phyloP scores from a whole-genome alignment of 2,113 vertebrate genomes.

The Pseudolaguvia tuberculata region DNA sequence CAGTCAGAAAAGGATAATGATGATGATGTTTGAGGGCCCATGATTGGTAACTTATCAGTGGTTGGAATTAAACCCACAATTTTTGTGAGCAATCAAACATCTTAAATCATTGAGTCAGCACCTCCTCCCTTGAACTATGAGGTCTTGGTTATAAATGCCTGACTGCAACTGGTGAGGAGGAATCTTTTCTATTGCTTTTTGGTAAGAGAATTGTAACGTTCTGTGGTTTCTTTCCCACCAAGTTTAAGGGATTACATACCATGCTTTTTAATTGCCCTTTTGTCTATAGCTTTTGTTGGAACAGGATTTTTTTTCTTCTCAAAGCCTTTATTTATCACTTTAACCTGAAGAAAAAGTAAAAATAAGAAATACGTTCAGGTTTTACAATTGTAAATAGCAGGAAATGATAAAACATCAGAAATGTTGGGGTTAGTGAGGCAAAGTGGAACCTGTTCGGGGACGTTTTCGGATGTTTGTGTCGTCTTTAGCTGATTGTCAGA shows the following conservation, averaged over 20 bases:
- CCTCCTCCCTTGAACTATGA: no score
- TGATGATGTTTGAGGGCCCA: no score
- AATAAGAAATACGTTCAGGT: not conserved
- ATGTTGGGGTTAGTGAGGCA: not conserved
- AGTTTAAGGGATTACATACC: constrained; percentile 5
- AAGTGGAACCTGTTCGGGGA: not conserved
- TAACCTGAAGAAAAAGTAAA: constrained; percentile 10
- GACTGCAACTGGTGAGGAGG: no score
- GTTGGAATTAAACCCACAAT: no score
- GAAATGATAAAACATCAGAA: no score
- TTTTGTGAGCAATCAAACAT: no score
- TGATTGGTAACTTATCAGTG: no score
- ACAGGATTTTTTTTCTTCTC: constrained; percentile 20
- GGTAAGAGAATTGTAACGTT: not conserved
- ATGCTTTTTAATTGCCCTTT: constrained; percentile 38
- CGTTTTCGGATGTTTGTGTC: not conserved
- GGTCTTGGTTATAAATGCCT: no score
- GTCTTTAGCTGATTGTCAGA: not conserved
- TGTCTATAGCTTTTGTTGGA: constrained; percentile 25
- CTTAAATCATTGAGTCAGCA: no score
- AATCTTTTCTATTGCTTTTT: no score
- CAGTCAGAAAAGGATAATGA: no score
- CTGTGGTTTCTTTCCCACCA: no score
- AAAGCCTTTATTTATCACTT: constrained; percentile 1
- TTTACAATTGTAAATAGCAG: not conserved